phyloP scores from a whole-genome alignment of 2,113 vertebrate genomes.

The Pterocles orientalis region DNA sequence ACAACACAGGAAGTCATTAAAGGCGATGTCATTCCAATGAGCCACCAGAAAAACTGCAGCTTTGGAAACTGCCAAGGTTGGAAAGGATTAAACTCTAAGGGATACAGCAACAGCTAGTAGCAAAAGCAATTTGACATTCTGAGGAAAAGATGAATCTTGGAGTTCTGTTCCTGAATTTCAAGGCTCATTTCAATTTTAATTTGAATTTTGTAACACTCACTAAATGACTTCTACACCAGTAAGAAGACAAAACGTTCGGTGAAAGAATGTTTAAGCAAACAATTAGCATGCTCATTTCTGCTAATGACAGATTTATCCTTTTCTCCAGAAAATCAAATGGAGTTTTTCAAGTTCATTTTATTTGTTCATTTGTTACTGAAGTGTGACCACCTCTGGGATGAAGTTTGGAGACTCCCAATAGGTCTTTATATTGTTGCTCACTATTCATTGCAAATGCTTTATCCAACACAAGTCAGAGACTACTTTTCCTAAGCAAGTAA shows the following conservation, averaged over 20 bases:
- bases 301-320: slow-evolving; percentile 31
- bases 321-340: slow-evolving; percentile 8
- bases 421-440: not conserved
- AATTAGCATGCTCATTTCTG: not conserved
- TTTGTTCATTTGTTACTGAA: slow-evolving; percentile 5
- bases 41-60: not conserved
- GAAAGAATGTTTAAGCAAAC: slow-evolving; percentile 62
- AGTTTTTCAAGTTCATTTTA: slow-evolving; percentile 46
- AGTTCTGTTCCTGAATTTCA: slow-evolving; percentile 25
- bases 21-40: not conserved
- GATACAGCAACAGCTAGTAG: not conserved
- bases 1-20: not conserved
- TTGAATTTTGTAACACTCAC: slow-evolving; percentile 9
- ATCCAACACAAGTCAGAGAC: not conserved
- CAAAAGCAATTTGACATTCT: slow-evolving; percentile 21
- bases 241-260: slow-evolving; percentile 31
- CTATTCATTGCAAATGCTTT: not conserved
- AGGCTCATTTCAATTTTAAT: slow-evolving; percentile 55
- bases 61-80: not conserved
- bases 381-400: not conserved
- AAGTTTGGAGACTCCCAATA: not conserved
- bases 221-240: slow-evolving; percentile 26
- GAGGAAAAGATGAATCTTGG: slow-evolving; percentile 3
- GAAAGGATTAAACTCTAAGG: slow-evolving; percentile 26
- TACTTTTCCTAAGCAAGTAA: not conserved